A percentile compares a stretch with the other conserved stretches of the same genome.
These are phyloP conservation scores for Heterotis niloticus DNA, from an alignment of 2,113 vertebrate species.

Conservation along the genomic window DNA sequence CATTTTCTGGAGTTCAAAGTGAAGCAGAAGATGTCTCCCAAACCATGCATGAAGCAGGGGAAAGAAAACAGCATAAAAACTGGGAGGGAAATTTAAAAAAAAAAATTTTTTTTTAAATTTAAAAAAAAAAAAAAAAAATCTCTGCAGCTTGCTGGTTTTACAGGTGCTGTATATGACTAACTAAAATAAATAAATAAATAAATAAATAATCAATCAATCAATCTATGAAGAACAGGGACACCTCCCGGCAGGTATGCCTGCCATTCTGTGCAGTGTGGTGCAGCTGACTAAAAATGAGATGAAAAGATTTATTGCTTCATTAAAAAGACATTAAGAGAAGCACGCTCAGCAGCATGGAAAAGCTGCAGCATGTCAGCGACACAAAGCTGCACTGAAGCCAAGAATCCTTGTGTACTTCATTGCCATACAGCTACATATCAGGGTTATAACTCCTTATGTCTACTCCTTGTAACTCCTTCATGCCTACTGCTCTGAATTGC, in stretches of 20 bases:
- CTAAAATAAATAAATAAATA: too few relatives aligned
- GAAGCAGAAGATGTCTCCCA: slow-evolving; percentile 31
- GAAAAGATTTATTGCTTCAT: slow-evolving; percentile 70
- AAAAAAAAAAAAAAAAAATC: too few relatives aligned
- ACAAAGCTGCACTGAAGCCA: slow-evolving; percentile 32
- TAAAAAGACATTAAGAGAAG: slow-evolving; percentile 69
- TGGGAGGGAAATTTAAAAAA: too few relatives aligned
- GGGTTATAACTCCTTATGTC: neutral
- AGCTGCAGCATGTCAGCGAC: slow-evolving; percentile 13
- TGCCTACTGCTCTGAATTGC: neutral
- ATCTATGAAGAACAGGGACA: slow-evolving; percentile 20
- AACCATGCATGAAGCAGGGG: neutral
- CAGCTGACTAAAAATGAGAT: slow-evolving; percentile 21
- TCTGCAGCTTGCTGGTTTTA: slow-evolving; percentile 33
- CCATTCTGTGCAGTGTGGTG: neutral
- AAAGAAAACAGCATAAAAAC: neutral
- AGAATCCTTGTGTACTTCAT: slow-evolving; percentile 21
- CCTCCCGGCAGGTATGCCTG: neutral
- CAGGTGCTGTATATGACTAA: slow-evolving; percentile 38
- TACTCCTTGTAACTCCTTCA: too few relatives aligned
- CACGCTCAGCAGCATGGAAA: slow-evolving; percentile 46
- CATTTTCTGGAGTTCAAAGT: slow-evolving; percentile 39
- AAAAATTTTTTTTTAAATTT: too few relatives aligned
- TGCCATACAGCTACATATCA: neutral
- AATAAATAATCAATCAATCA: too few relatives aligned